phyloP scores from a whole-genome alignment of 2,888 invertebrate species.

The Chouioia cunea region DNA sequence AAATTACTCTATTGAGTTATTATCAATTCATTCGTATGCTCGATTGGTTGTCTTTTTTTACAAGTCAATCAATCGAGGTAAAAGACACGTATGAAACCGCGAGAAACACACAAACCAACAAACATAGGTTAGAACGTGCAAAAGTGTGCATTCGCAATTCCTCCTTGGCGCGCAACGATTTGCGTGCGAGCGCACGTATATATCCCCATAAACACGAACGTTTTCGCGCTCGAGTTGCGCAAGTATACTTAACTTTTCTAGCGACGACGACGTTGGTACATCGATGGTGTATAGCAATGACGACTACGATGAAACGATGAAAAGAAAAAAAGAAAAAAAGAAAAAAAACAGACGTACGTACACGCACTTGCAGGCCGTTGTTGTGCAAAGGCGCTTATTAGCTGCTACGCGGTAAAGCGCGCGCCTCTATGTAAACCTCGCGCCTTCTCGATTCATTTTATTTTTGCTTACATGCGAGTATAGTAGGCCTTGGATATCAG shows the following conservation, averaged over 20 bases:
- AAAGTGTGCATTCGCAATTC: too few relatives aligned
- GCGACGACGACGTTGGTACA: conserved; percentile 19
- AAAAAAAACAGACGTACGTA: conserved; percentile 5
- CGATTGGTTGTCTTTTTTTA: too few relatives aligned
- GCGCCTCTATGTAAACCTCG: too few relatives aligned
- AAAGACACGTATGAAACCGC: too few relatives aligned
- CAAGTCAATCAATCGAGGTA: too few relatives aligned
- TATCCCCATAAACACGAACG: conserved; percentile 16
- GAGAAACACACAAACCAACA: too few relatives aligned
- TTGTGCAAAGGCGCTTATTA: conserved; percentile 41
- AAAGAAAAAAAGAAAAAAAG: too few relatives aligned
- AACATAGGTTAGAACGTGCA: too few relatives aligned
- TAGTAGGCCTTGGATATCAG: conserved; percentile 4
- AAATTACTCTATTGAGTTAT: too few relatives aligned
- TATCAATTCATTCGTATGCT: too few relatives aligned
- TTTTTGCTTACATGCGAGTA: conserved; percentile 2
- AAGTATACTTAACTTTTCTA: not conserved
- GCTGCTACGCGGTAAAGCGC: not conserved
- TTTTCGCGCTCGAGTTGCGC: conserved; percentile 37
- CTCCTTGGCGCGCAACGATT: not conserved
- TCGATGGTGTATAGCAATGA: not conserved
- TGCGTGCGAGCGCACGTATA: not conserved
- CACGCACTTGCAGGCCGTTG: not conserved
- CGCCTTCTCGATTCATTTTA: conserved; percentile 22
- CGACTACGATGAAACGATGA: too few relatives aligned